Evolutionary conservation across 2,888 invertebrate genomes (phyloP).

Genomic region (Heliconius erato): DNA sequence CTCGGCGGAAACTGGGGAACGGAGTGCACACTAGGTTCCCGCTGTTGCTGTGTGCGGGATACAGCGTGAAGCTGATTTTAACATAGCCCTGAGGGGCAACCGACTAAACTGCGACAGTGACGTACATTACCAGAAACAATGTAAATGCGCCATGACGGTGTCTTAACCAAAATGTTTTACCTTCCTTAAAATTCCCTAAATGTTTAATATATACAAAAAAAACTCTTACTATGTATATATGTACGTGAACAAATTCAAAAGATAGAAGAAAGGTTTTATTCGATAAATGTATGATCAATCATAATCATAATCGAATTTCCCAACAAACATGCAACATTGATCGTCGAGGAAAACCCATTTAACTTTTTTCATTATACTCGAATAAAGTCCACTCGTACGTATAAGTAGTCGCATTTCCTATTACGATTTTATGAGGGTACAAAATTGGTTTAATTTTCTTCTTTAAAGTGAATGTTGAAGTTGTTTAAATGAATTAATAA

Average conservation of each 20-base stretch:
- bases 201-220: background rate
- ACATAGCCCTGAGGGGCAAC: background rate
- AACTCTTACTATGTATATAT: background rate
- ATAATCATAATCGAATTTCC: constrained; percentile 16
- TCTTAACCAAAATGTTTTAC: too few relatives aligned
- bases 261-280: background rate
- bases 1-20: too few relatives aligned
- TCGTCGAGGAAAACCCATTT: constrained; percentile 24
- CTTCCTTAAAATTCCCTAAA: background rate
- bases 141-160: background rate
- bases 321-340: constrained; percentile 24
- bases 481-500: constrained; percentile 11
- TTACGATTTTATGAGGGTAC: constrained; percentile 28
- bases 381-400: constrained; percentile 30
- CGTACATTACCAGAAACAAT: too few relatives aligned
- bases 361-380: constrained; percentile 38
- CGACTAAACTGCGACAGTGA: background rate
- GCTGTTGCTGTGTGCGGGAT: too few relatives aligned
- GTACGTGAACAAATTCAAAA: background rate
- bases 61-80: background rate
- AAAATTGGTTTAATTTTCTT: constrained; percentile 18
- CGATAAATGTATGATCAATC: constrained; percentile 19
- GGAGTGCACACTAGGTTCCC: too few relatives aligned
- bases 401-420: constrained; percentile 22
- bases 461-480: constrained; percentile 3